Conservation (phyloP, 1,140 invertebrate genomes). For the Oncopeltus fasciatus region DNA sequence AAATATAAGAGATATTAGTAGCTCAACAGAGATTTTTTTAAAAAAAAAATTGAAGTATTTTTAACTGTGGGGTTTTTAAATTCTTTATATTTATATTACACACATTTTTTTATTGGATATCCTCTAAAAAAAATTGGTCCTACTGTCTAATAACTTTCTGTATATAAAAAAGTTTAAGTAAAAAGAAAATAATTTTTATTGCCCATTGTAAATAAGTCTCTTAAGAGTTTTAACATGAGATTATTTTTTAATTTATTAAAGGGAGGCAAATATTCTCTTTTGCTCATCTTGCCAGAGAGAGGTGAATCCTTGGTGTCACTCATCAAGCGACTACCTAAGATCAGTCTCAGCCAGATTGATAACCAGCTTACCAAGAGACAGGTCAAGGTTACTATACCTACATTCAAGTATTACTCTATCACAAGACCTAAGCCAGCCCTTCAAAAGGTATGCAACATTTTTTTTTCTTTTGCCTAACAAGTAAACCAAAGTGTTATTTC, state of each 20-base stretch:
- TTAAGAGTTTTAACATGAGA: background rate
- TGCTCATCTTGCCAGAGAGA: background rate
- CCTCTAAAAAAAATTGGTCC: no score
- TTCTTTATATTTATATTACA: no score
- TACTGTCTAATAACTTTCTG: no score
- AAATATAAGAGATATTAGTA: no score
- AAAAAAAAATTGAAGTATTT: no score
- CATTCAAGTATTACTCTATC: constrained; percentile 16
- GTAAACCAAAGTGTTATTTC: no score
- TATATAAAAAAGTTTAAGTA: no score
- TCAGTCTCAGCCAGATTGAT: constrained; percentile 2
- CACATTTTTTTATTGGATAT: no score
- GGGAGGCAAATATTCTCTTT: constrained; percentile 10
- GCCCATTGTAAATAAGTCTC: no score
- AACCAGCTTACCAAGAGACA: background rate
- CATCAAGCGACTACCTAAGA: background rate
- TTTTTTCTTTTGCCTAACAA: background rate
- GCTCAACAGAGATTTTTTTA: no score
- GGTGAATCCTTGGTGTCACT: background rate
- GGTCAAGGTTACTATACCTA: constrained; percentile 11
- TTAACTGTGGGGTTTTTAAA: no score
- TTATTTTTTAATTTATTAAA: constrained; percentile 1
- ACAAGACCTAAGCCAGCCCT: constrained; percentile 10
- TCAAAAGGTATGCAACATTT: constrained; percentile 3
- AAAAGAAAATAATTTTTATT: no score